Conservation (phyloP, 2,888 invertebrate genomes). For the Mayetiola destructor region DNA sequence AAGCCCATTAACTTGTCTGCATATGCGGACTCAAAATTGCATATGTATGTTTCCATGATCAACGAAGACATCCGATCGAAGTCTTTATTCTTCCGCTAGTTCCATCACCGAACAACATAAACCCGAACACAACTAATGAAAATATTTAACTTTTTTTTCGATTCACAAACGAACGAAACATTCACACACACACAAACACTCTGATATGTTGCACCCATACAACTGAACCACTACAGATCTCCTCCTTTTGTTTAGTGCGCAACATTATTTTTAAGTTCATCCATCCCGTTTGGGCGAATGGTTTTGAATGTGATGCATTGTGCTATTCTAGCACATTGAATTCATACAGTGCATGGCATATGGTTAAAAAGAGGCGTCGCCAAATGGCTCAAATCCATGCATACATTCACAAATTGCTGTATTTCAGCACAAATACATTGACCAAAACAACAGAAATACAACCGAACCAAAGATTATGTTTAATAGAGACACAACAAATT, state of each 20-base stretch:
- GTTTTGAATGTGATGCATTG: no score
- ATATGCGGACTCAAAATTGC: background rate
- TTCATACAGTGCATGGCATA: no score
- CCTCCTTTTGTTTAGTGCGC: constrained; percentile 9
- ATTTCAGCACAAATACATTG: background rate
- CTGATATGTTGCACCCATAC: background rate
- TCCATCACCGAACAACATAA: constrained; percentile 1
- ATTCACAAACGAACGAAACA: background rate
- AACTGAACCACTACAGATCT: background rate
- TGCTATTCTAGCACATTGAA: no score
- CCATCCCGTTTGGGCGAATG: no score
- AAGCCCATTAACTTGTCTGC: background rate
- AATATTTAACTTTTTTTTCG: no score
- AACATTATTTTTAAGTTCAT: background rate
- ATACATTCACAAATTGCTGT: background rate
- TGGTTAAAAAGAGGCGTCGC: constrained; percentile 1
- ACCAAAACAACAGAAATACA: background rate
- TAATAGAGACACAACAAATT: constrained; percentile 16
- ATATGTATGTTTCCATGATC: background rate
- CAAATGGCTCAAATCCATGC: background rate
- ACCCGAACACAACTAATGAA: no score
- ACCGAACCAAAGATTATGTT: constrained; percentile 3
- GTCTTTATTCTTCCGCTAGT: background rate
- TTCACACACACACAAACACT: background rate
- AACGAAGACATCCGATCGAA: constrained; percentile 1